Percentiles rank a stretch among this genome's conserved stretches.
Conservation (phyloP, 2,797 vertebrate genomes). For the Poliocrania exsul region DNA sequence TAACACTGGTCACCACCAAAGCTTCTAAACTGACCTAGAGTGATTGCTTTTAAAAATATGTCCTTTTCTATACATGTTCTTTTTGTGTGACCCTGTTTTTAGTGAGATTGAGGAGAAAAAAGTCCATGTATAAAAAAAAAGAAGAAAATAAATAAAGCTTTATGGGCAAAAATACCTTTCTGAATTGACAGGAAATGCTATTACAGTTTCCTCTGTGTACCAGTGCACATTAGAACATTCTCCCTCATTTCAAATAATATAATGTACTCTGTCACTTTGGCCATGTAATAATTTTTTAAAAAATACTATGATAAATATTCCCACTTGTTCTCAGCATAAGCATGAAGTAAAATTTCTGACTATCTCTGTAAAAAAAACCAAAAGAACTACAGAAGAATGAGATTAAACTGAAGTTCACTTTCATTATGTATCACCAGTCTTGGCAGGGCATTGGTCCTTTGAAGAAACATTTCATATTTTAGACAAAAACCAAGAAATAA, state of each 20-base stretch:
- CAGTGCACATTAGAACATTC: background rate
- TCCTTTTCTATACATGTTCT: background rate
- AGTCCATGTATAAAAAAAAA: fast-evolving
- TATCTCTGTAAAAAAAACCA: background rate
- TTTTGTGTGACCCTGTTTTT: background rate
- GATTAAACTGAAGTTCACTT: background rate
- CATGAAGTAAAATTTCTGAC: background rate
- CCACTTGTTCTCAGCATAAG: background rate
- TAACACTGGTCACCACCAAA: background rate
- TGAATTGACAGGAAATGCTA: background rate
- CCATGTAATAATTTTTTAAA: background rate
- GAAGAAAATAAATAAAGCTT: background rate
- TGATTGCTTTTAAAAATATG: background rate
- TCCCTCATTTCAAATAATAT: background rate
- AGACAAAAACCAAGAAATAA: background rate
- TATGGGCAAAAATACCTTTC: background rate
- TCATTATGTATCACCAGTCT: background rate
- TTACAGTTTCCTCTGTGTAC: background rate
- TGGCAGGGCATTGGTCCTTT: background rate
- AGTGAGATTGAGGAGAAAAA: background rate
- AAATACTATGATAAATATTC: background rate
- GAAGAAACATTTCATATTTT: background rate
- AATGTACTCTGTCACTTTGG: background rate
- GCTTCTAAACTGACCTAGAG: background rate
- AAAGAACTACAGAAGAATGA: background rate